Base-by-base conservation (phyloP, 2,888 invertebrate genomes). In the Suillia variegata region DNA sequence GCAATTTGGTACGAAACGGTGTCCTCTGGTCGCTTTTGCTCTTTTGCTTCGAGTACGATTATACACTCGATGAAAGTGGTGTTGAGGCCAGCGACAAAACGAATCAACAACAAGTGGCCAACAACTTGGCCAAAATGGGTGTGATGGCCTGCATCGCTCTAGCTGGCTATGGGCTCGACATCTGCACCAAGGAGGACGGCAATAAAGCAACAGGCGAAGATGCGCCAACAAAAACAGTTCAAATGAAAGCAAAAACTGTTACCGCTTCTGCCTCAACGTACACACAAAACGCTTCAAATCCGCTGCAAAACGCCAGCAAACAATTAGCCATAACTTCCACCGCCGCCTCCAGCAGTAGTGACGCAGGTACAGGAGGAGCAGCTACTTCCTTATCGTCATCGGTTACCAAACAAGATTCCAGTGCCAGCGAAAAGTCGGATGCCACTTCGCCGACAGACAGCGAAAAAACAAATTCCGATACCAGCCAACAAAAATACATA, bases 41-140 rank as follows among this genome's bases (percentile, higher is more conserved):
- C 0, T 92, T 93, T 70, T 89, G 94, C 80, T 94, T 99, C 81
- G 90, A 91, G 62, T 99, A 97, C 81, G 99, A 99, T 84, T 99
- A 92, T 83, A 99, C 99, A 3, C 85, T 99, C 68, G 93, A 97
- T 59, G 98, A 99, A 84, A 94, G 97, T 54, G 98, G 98, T 0
- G 93, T 98, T 0, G 91, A 94, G 69, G 88, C 90, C 21, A 89
- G 87, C 68, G 91, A 91, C 71, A 90, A 92, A 54, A 88, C 91
- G 2, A 97, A 96, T 80, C 92, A 93, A 57, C 88, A 98, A 87
- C 95, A 97, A 82, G 87, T 93, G 20, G 89, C 93, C n/a, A 99
- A 99, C 79, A 89, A 90, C 69, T 84, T 99, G 68, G 97, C 98
- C 0, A 92, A 93, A 79, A 87, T 92, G 75, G 91, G 94, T 53